Evolutionary conservation across 1,140 invertebrate species (phyloP), one percentile per base, ranked within the genome.

Genomic region (Muscidifurax raptorellus): DNA sequence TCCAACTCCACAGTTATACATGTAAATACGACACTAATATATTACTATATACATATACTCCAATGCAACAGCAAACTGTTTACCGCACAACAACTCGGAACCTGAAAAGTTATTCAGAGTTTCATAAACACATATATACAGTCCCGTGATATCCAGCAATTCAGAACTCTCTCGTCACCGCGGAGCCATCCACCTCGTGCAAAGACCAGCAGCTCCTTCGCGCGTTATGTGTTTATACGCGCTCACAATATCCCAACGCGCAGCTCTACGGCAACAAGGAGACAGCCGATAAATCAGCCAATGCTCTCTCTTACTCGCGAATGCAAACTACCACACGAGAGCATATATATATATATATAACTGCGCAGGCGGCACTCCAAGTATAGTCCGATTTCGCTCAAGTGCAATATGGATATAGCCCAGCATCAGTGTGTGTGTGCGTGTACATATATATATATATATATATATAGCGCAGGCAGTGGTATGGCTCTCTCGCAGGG

Each of bases 321-420:
- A 64, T 32, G 44, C 30, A 18, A 47, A 40, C 30, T n/a, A 28
- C 22, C 32, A 1, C 36, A 28, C 28, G 28, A 15, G 27, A 7
- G 30, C 22, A 32, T 32, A 28, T 28, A 36, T 30, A 13, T 40
- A n/a, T n/a, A n/a, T n/a, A n/a, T n/a, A n/a, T n/a, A n/a, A n/a
- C n/a, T n/a, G n/a, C n/a, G 72, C 72, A 25, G 44, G 32, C 44
- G 47, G n/a, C 79, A 52, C 66, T 47, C 79, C 67, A 82, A 82
- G 80, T 82, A n/a, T n/a, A 74, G 69, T 59, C 47, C 44, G 40
- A 82, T 74, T 52, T 52, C 28, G 44, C 47, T 80, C 27, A 59
- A 82, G 80, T 82, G 47, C 47, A 82, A 36, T 59, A 74, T 74
- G 80, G 27, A 59, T 64, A 80, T 80, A 36, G 67, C 66, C 13